Conservation (phyloP, 1,140 invertebrate species). For the Eriocheir sinensis region DNA sequence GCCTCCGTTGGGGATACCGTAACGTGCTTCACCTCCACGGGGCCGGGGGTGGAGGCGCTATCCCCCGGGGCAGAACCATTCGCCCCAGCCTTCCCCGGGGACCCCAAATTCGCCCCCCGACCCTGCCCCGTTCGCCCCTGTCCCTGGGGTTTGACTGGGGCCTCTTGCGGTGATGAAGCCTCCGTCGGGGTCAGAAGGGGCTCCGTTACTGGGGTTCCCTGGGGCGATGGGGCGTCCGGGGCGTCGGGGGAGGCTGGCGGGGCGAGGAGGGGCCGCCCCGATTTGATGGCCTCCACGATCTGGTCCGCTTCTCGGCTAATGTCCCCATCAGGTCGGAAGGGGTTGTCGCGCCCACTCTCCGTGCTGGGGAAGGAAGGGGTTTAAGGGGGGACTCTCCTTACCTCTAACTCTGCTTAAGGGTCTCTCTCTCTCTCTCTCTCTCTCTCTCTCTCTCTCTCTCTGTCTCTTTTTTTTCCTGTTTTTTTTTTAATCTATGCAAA, state of each 20-base stretch:
- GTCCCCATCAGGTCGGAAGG: conserved; percentile 97
- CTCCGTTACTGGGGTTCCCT: conserved; percentile 46
- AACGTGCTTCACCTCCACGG: conserved; percentile 89
- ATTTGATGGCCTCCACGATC: conserved; percentile 96
- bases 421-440: conserved; percentile 34
- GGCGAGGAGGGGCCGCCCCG: conserved; percentile 87
- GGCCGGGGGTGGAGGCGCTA: conserved; percentile 80
- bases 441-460: conserved; percentile 54
- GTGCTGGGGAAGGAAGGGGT: conserved; percentile 87
- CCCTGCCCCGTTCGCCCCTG: not conserved
- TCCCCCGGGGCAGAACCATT: conserved; percentile 81
- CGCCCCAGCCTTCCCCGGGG: conserved; percentile 79
- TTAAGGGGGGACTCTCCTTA: not conserved
- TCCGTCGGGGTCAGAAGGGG: conserved; percentile 45
- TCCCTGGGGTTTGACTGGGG: not conserved
- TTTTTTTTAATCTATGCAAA: not conserved
- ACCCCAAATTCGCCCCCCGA: not conserved
- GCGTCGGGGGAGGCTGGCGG: conserved; percentile 51
- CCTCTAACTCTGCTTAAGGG: not conserved
- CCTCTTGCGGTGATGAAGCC: not conserved
- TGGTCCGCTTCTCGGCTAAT: conserved; percentile 96
- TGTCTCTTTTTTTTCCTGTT: not conserved
- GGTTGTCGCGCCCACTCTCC: conserved; percentile 98
- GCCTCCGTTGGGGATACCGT: conserved; percentile 86
- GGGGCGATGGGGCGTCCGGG: not conserved